Conservation (phyloP, 2,113 vertebrate species). For the Poicephalus meyeri region DNA sequence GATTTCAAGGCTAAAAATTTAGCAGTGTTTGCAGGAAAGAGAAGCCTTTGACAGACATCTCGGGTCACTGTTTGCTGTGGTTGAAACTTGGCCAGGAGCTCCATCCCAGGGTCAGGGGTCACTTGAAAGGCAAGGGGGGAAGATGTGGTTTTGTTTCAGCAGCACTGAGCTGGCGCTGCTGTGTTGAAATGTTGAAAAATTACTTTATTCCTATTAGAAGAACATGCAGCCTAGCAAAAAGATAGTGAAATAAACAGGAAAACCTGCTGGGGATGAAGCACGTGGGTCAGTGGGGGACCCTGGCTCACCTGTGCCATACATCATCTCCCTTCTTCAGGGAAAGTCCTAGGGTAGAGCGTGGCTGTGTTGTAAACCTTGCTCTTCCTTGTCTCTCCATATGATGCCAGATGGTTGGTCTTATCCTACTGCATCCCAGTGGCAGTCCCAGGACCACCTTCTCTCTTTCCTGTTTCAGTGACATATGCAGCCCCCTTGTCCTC, state of each 20-base stretch:
- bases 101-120: not conserved
- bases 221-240: not conserved
- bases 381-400: not conserved
- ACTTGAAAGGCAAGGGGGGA: not conserved
- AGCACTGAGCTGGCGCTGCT: not conserved
- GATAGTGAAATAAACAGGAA: not conserved
- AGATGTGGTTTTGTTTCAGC: not conserved
- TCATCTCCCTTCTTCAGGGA: not conserved
- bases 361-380: not conserved
- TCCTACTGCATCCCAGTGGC: not conserved
- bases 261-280: not conserved
- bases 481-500: not conserved
- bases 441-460: not conserved
- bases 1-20: not conserved
- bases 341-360: not conserved
- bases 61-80: not conserved
- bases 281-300: rapidly evolving
- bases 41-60: not conserved
- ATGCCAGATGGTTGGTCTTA: not conserved
- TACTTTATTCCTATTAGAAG: not conserved
- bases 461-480: not conserved
- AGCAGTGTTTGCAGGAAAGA: not conserved
- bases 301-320: not conserved
- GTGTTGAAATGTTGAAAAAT: not conserved
- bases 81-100: not conserved